These are phyloP conservation scores for Acanthoscelides obtectus DNA, from an alignment of 2,888 invertebrate species.

Conservation along the genomic window DNA sequence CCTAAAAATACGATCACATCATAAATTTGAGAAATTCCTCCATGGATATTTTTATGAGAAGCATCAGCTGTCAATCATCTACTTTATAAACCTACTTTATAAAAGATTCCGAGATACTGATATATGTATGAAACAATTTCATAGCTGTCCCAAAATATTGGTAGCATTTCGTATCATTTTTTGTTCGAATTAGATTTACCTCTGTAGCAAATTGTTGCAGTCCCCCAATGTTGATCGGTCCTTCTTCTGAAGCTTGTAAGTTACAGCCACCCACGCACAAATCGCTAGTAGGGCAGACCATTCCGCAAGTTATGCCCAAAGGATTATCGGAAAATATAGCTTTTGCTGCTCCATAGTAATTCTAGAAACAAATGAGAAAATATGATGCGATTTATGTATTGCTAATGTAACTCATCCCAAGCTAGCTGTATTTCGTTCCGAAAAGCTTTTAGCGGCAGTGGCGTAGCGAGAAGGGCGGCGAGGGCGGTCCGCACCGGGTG, in stretches of 20 bases:
- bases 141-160: too few relatives aligned
- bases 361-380: slow-evolving; percentile 54
- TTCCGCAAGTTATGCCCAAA: slow-evolving; percentile 89
- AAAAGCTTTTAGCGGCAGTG: too few relatives aligned
- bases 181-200: slow-evolving; percentile 49
- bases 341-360: slow-evolving; percentile 96
- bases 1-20: slow-evolving; percentile 46
- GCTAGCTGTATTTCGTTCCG: too few relatives aligned
- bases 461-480: too few relatives aligned
- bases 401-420: too few relatives aligned
- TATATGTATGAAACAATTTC: too few relatives aligned
- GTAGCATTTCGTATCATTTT: too few relatives aligned
- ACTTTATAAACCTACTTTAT: too few relatives aligned
- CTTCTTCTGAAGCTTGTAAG: slow-evolving; percentile 92
- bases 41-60: neutral
- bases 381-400: neutral
- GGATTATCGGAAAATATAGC: slow-evolving; percentile 97
- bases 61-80: too few relatives aligned
- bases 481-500: too few relatives aligned
- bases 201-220: slow-evolving; percentile 97
- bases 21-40: slow-evolving; percentile 2
- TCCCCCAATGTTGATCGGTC: slow-evolving; percentile 97
- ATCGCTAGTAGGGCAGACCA: slow-evolving; percentile 99
- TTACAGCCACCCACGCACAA: slow-evolving; percentile 98
- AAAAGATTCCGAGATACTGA: too few relatives aligned